Base-by-base conservation (phyloP, 2,888 invertebrate species). In the Tetragonula carbonaria region DNA sequence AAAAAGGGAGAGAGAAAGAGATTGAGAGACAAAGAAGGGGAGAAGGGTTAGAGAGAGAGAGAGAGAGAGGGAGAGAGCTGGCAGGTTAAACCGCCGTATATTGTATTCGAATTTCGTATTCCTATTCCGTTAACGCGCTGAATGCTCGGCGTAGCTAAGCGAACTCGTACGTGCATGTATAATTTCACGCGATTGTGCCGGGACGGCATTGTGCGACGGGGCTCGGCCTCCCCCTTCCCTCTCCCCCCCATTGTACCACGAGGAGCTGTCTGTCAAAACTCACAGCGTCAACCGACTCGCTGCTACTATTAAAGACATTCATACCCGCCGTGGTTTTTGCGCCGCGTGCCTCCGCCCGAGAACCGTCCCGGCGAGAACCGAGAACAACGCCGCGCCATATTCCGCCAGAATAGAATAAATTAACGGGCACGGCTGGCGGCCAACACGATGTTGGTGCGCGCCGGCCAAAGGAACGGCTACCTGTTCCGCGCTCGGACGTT, bases 261-360 rank as follows among this genome's bases (percentile, higher is more conserved):
- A 87, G 86, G 82, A 90, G 86, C 91, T 92, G 91, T 91, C 91
- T 90, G 92, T 91, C 92, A 92, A 92, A 91, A 92, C 89, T 90
- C 84, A 81, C 80, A 87, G 78, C 84, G 91, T 90, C 90, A 88
- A 89, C 85, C 83, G 75, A 82, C 87, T 85, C 80, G 85, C 78
- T 72, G 90, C 88, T 84, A 89, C 89, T 86, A 89, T 89, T 86
- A 88, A 89, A 85, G 88, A 89, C 88, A 86, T 84, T 89, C 89
- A 76, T 86, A 87, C 80, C 80, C 33, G 33, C 33, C 79, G 33
- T 63, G 53, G 59, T 73, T 73, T 81, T 79, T 82, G 76, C 79
- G 74, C 66, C 74, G 74, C 18, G 23, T 71, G 63, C 38, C 75
- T 33, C 63, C 72, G 51, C 62, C 55, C 62, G 23, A 51, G 73